A percentile compares a stretch with the other conserved stretches of the same genome.
Evolutionary conservation across 1,140 invertebrate species (phyloP).

Genomic region (Hyles euphorbiae): DNA sequence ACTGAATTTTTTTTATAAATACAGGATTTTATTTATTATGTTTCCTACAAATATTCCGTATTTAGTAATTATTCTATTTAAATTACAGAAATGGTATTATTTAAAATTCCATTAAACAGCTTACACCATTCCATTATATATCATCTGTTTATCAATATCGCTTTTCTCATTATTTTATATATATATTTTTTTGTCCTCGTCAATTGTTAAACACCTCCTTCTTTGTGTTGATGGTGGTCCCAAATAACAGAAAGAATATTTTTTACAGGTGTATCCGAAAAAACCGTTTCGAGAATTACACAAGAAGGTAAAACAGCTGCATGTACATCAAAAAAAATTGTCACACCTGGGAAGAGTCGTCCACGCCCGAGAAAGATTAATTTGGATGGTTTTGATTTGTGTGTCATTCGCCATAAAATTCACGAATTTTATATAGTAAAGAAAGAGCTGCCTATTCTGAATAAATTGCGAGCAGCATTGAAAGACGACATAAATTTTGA

Average conservation of each 20-base stretch:
- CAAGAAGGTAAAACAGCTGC: conserved; percentile 24
- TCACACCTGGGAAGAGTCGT: conserved; percentile 19
- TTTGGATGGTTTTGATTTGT: conserved; percentile 22
- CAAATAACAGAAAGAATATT: neutral
- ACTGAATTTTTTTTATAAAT: too few relatives aligned
- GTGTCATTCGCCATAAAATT: conserved; percentile 25
- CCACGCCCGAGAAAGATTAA: conserved; percentile 19
- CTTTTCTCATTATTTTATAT: too few relatives aligned
- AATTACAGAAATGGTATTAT: too few relatives aligned
- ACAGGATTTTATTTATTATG: too few relatives aligned
- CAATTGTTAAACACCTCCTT: too few relatives aligned
- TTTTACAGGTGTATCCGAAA: conserved; percentile 25
- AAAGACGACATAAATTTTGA: too few relatives aligned
- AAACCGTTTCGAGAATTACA: conserved; percentile 24
- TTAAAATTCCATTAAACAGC: too few relatives aligned
- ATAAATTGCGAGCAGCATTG: neutral
- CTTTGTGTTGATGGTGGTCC: too few relatives aligned
- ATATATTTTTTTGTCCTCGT: neutral
- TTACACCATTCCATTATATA: too few relatives aligned
- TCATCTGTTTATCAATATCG: too few relatives aligned
- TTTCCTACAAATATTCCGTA: too few relatives aligned
- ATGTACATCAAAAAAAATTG: conserved; percentile 17
- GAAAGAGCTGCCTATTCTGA: conserved; percentile 14
- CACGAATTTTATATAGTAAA: conserved; percentile 17
- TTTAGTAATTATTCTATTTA: too few relatives aligned